Percentiles rank a stretch among this genome's conserved stretches.
Evolutionary conservation across 2,113 vertebrate species (phyloP).

Genomic region (Corydoras maculifer): DNA sequence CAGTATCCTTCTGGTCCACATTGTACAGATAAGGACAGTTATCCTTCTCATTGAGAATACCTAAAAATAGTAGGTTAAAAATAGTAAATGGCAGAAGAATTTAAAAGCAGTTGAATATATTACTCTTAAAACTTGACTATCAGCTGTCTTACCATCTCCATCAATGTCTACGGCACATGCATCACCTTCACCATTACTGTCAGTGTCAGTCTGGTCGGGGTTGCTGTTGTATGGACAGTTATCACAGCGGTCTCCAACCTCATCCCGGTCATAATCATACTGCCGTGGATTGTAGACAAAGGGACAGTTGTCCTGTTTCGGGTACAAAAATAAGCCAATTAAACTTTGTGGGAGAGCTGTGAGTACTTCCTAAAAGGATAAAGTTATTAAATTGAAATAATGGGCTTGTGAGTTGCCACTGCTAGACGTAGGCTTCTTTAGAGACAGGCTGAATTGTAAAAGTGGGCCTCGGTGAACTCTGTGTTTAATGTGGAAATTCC

Average conservation of each 20-base stretch:
- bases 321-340: slow-evolving; percentile 13
- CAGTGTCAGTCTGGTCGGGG: slow-evolving; percentile 93
- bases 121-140: background rate
- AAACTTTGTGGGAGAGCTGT: too few species aligned
- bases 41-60: slow-evolving; percentile 90
- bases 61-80: slow-evolving; percentile 55
- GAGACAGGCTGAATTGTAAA: slow-evolving; percentile 38
- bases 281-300: slow-evolving; percentile 95
- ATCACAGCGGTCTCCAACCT: slow-evolving; percentile 94
- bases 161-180: slow-evolving; percentile 94
- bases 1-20: slow-evolving; percentile 91
- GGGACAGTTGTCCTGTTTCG: slow-evolving; percentile 89
- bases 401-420: background rate
- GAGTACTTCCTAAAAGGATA: too few species aligned
- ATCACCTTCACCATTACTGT: slow-evolving; percentile 92
- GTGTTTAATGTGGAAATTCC: slow-evolving; percentile 53
- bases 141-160: slow-evolving; percentile 78
- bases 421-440: slow-evolving; percentile 45
- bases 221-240: slow-evolving; percentile 98
- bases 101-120: background rate
- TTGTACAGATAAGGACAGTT: slow-evolving; percentile 97
- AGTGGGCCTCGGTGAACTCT: slow-evolving; percentile 48
- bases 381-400: too few species aligned
- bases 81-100: too few species aligned
- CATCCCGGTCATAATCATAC: slow-evolving; percentile 95